A percentile compares a stretch with the other conserved stretches of the same genome.
Conservation (phyloP, 2,888 invertebrate genomes). For the Trachelus troglodyta region DNA sequence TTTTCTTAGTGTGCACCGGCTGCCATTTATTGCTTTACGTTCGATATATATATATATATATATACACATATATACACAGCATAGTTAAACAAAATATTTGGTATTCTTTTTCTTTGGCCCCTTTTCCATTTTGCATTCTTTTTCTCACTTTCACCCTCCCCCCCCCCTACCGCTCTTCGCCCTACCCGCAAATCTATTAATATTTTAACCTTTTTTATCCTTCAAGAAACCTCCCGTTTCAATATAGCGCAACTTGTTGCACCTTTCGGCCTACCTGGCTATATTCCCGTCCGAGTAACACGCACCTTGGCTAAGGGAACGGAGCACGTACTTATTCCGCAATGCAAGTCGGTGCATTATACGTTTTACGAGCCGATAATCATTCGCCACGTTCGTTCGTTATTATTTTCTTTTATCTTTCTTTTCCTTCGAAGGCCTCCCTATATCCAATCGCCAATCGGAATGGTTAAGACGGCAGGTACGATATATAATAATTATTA, state of each 20-base stretch:
- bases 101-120: not conserved
- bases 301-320: not conserved
- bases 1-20: not conserved
- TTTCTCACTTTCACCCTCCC: too few species aligned
- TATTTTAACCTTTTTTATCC: not conserved
- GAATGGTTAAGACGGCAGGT: not conserved
- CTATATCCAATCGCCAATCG: not conserved
- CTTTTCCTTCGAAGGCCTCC: not conserved
- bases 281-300: not conserved
- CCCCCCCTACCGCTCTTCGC: not conserved
- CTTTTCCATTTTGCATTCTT: not conserved
- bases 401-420: not conserved
- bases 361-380: not conserved
- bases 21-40: not conserved
- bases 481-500: not conserved
- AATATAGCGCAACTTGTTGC: not conserved
- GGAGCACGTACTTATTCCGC: not conserved
- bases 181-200: not conserved
- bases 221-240: not conserved
- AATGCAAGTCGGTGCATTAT: not conserved
- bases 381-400: not conserved
- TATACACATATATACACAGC: too few species aligned
- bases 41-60: not conserved
- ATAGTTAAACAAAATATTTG: not conserved
- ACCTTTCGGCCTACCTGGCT: not conserved